Percentiles rank a stretch among this genome's conserved stretches.
These are phyloP conservation scores for Festucalex cinctus DNA, from an alignment of 2,113 vertebrate genomes.

Conservation along the genomic window DNA sequence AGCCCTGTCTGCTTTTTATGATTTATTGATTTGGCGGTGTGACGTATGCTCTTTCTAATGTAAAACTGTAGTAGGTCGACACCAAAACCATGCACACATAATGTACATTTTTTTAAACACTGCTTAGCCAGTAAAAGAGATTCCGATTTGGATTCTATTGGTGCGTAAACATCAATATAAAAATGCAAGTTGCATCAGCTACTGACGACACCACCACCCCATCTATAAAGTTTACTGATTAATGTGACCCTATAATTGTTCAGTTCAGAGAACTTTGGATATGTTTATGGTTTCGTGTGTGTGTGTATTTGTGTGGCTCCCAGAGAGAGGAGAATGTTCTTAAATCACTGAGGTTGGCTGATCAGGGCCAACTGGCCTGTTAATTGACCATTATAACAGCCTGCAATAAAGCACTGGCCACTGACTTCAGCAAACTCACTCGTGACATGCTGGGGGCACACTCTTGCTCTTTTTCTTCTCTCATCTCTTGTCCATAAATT, in stretches of 20 bases:
- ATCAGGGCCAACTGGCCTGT: constrained; percentile 56
- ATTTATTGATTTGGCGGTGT: too few species aligned
- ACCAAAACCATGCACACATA: too few species aligned
- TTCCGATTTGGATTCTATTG: neutral
- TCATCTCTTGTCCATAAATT: constrained; percentile 6
- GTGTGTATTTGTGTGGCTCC: constrained; percentile 39
- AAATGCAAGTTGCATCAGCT: constrained; percentile 21
- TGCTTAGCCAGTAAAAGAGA: neutral
- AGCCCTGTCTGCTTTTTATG: too few species aligned
- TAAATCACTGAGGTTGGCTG: constrained; percentile 51
- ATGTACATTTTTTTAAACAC: too few species aligned
- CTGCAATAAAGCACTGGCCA: constrained; percentile 60
- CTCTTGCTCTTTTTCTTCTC: constrained; percentile 12
- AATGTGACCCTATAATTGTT: constrained; percentile 39
- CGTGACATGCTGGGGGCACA: constrained; percentile 15
- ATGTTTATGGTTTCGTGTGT: neutral
- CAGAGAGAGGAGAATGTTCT: constrained; percentile 66
- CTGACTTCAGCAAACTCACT: constrained; percentile 53
- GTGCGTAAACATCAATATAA: constrained; percentile 2
- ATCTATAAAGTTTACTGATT: constrained; percentile 47
- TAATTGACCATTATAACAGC: constrained; percentile 69
- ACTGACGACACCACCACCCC: constrained; percentile 29
- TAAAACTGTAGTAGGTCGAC: too few species aligned
- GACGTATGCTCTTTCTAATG: too few species aligned
- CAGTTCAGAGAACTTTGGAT: constrained; percentile 13